Evolutionary conservation across 2,113 vertebrate species (phyloP), one percentile per base, ranked within the genome.

Genomic region (Trachemys scripta): DNA sequence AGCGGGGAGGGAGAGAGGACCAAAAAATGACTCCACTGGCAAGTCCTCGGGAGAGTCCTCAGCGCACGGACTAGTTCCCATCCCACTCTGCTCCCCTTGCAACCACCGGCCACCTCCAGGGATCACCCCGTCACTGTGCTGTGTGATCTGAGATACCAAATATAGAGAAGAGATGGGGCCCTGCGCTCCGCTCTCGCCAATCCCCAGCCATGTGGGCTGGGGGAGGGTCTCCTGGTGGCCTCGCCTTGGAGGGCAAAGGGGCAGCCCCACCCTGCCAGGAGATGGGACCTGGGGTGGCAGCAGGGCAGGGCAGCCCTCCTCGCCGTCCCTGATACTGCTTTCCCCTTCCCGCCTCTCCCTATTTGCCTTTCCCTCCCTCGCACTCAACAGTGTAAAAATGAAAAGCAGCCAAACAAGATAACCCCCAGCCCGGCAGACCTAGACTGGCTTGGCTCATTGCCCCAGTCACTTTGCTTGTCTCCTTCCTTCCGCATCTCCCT

Each of bases 1-100:
- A 56, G 20, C 0, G 0, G 38, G 53, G 29, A 35, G 38, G 25
- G 6, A 7, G 35, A 57, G 16, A 47, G 45, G 6, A 8, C 35
- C 20, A 8, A n/a, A n/a, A n/a, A n/a, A 69, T 3, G 2, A 35
- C 35, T 8, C 16, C 17, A 17, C 12, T 69, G 29, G 62, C 62
- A 69, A 69, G 31, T 69, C 14, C 62, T 69, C 4, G 3, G 35
- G 62, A 17, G 62, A n/a, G 62, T 65, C 14, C 62, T 16, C 31
- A 35, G 14, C 4, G 14, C 14, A 35, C 13, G 16, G 62, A 35
- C 62, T 65, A 65, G 14, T 69, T 69, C 35, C 16, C 62, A 8
- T 17, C 16, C 31, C 16, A n/a, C 16, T 35, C 62, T 69, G 62
- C 62, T 69, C 62, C 29, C 62, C 35, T 8, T n/a, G 62, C 16